Evolutionary conservation across 2,113 vertebrate species (phyloP).

Genomic region (Brienomyrus longianalis): DNA sequence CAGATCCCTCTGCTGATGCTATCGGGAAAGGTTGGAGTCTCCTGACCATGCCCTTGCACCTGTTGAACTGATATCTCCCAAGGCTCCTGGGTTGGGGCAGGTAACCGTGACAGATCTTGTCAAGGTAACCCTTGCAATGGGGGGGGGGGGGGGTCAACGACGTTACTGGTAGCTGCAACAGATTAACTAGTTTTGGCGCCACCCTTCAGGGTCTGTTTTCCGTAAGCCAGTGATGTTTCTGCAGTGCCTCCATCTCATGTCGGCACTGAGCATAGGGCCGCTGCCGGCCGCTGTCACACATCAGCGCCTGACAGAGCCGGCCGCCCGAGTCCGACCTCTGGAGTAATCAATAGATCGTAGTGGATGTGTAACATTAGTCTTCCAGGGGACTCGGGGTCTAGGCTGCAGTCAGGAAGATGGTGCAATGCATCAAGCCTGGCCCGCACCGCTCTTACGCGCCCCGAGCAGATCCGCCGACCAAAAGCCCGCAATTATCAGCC

Average conservation of each 20-base stretch:
- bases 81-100: not conserved
- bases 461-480: not conserved
- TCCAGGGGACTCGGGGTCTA: not conserved
- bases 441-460: not conserved
- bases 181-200: not conserved
- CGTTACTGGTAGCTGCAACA: not conserved
- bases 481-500: not conserved
- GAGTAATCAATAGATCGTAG: not conserved
- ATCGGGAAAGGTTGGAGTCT: not conserved
- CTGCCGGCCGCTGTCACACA: no score
- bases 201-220: not conserved
- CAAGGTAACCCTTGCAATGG: not conserved
- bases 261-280: no score
- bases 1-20: not conserved
- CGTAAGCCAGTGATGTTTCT: not conserved
- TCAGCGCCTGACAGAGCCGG: not conserved
- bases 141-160: no score
- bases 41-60: not conserved
- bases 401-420: not conserved
- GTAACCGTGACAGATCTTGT: not conserved
- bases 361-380: not conserved
- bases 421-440: not conserved
- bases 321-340: not conserved
- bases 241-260: not conserved
- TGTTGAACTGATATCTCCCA: constrained; percentile 8